Conservation (phyloP, 2,113 vertebrate species). For the Jaculus jaculus region DNA sequence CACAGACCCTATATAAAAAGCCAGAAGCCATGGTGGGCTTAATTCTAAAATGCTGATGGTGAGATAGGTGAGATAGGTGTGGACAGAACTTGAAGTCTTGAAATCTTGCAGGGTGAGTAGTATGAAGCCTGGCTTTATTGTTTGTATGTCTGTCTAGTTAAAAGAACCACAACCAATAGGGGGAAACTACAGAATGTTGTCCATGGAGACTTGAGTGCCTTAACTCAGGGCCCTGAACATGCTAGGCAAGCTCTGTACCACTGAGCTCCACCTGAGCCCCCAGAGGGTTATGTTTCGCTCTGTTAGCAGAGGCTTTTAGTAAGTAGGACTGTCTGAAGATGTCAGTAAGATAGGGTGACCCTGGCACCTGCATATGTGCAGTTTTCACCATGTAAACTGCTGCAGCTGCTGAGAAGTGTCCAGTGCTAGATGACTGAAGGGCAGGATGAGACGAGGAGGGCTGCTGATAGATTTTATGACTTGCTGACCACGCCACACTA, state of each 20-base stretch:
- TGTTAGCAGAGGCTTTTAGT: background rate
- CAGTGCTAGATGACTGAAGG: background rate
- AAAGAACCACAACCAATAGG: background rate
- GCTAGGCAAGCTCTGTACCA: background rate
- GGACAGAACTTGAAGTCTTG: no score
- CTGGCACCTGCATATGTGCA: no score
- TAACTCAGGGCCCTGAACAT: background rate
- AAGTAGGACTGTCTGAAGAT: background rate
- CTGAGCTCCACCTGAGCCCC: background rate
- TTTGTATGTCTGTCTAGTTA: background rate
- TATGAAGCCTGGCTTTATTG: background rate
- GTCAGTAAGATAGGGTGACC: rapidly evolving
- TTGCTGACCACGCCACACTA: background rate
- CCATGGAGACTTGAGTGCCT: background rate
- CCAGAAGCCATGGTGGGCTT: no score
- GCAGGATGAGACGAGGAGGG: background rate
- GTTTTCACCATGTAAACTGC: background rate
- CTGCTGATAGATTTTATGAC: background rate
- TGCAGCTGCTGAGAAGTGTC: background rate
- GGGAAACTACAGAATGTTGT: background rate
- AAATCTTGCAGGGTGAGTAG: no score
- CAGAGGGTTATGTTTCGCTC: background rate
- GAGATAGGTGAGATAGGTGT: no score
- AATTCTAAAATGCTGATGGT: no score
- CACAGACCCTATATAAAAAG: no score